Evolutionary conservation across 2,113 vertebrate genomes (phyloP).

Genomic region (Fukomys damarensis): DNA sequence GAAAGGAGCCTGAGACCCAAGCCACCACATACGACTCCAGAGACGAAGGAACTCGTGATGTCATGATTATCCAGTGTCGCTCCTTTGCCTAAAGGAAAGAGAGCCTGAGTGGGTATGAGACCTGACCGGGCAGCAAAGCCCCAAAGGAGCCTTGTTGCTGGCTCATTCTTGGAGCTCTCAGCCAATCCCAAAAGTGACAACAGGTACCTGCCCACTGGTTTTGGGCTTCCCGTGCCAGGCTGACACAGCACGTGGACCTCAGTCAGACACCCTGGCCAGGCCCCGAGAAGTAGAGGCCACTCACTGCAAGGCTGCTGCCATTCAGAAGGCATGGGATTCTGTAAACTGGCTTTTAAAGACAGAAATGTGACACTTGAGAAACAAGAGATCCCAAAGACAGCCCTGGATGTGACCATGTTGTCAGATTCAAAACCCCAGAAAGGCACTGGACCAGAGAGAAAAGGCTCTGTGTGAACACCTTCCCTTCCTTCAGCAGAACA

Average conservation of each 20-base stretch:
- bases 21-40: not conserved
- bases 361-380: not conserved
- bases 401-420: too few species aligned
- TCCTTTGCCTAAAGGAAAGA: not conserved
- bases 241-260: not conserved
- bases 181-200: not conserved
- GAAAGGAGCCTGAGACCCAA: not conserved
- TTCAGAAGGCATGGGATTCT: not conserved
- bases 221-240: not conserved
- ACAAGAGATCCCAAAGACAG: not conserved
- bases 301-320: not conserved
- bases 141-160: not conserved
- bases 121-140: not conserved
- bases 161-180: slow-evolving; percentile 49
- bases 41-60: not conserved
- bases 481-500: not conserved
- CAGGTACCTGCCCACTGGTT: not conserved
- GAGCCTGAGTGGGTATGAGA: not conserved
- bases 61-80: not conserved
- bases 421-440: not conserved
- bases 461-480: not conserved
- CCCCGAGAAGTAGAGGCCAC: not conserved
- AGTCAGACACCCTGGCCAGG: not conserved
- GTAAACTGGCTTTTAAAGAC: not conserved
- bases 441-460: not conserved